Base-by-base conservation (phyloP, 2,797 vertebrate species). In the Brotula barbata region DNA sequence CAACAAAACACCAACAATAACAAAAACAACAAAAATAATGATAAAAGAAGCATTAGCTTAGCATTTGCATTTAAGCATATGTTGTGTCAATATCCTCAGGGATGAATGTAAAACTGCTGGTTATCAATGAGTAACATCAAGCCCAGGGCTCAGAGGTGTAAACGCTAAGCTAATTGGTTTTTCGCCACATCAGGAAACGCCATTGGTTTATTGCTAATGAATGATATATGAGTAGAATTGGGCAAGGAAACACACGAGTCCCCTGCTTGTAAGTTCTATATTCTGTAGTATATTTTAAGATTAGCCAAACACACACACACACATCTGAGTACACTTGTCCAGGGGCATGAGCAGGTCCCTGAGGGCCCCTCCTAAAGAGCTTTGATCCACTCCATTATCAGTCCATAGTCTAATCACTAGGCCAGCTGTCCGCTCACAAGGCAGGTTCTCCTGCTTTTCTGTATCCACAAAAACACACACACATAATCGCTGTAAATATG, bases 371-470 rank as follows among this genome's bases (percentile, higher is more conserved):
- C 75, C 69, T 80, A 80, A 78, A 84, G 85, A 77, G 81, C 80
- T 88, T 77, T 88, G 89, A 80, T 88, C 82, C 78, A 80, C 70
- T 85, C 86, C 82, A 81, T 80, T 83, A 82, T 78, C 81, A 81
- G 80, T 77, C 84, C 40, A 64, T 73, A 71, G 88, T 78, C 87
- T 90, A 77, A 85, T 87, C 87, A 88, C 86, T 68, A 69, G 59
- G 77, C 90, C 92, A 93, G 90, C 93, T 93, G 93, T 93, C 92
- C 64, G 75, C 64, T 64, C 74, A 34, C 43, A 57, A 37, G 40
- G 33, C 45, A 48, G 15, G 14, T 58, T 62, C 17, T 58, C 16
- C 17, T 55, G 45, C 43, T 54, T 5, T 17, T n/a, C 44, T 44
- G 7, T 33, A 48, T 53, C 28, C 33, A 40, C 47, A 40, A 21